Evolutionary conservation across 2,113 vertebrate species (phyloP), one percentile per base, ranked within the genome.

Genomic region (Psilopogon haemacephalus): DNA sequence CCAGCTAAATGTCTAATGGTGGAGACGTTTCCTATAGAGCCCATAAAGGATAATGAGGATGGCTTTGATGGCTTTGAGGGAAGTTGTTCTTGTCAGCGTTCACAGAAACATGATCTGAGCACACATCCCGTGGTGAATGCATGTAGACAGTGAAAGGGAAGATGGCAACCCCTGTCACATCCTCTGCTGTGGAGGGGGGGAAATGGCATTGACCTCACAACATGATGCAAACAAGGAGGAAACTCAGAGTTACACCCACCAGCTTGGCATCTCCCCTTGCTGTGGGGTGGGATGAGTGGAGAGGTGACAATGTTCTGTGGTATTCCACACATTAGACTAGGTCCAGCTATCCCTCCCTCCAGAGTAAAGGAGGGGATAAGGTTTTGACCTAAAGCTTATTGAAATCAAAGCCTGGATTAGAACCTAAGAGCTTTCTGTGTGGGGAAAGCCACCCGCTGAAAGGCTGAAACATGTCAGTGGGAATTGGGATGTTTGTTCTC

Each of bases 41-140:
- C 93, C 90, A 96, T 96, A 97, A 97, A 97, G 96, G 97, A 95
- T 97, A 98, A 97, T 97, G 95, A 97, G 91, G 94, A 95, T 24
- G 55, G 70, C 94, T 97, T 96, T 97, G 97, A 97, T 97, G 93
- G 94, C 96, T 97, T 97, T 96, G 68, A 91, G 96, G 85, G 93
- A 94, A 95, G 90, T 95, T 60, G 15, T 60, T 96, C 84, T 95
- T 35, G 86, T 96, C 81, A 68, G 88, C 52, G 95, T 79, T 97
- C 86, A 91, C 83, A 90, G 93, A 90, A 94, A 72, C 94, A 54
- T 69, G 82, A 93, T 92, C 91, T 83, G 83, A 86, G 78, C 80
- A 26, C 9, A 18, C 55, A 64, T 79, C 80, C 84, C 38, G 4
- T 42, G 60, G 74, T 50, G 93, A 60, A 55, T 1, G 1, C 11